Conservation (phyloP, 2,797 vertebrate genomes). For the Uromys caudimaculatus region DNA sequence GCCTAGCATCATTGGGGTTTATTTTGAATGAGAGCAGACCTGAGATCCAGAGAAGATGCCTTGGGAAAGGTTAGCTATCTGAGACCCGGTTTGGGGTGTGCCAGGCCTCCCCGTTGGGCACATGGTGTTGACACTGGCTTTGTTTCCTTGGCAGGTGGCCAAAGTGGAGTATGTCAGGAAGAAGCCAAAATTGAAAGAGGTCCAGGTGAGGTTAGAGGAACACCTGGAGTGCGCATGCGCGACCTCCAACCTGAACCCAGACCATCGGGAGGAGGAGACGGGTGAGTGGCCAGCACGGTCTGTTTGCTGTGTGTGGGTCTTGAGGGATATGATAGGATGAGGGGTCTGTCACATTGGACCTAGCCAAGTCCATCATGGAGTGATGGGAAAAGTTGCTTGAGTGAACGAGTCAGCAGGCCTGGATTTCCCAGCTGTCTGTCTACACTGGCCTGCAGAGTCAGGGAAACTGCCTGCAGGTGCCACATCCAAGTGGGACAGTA, state of each 20-base stretch:
- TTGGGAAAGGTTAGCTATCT: not conserved
- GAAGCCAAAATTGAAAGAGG: slow-evolving; percentile 98
- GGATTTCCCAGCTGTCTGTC: not conserved
- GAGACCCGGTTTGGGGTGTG: not conserved
- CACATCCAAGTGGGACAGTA: not conserved
- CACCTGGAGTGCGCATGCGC: slow-evolving; percentile 97
- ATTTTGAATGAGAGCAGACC: not conserved
- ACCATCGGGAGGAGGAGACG: slow-evolving; percentile 95
- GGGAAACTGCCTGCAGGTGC: not conserved
- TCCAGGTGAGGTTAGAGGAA: slow-evolving; percentile 97
- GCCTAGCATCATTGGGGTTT: not conserved
- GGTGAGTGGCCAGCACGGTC: slow-evolving; percentile 86
- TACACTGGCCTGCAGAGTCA: not conserved
- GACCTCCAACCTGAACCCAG: slow-evolving; percentile 92
- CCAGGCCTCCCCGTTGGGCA: no score
- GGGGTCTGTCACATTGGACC: not conserved
- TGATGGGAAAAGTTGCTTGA: not conserved
- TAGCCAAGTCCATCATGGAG: not conserved
- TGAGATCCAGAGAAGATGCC: not conserved
- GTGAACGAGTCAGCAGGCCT: not conserved
- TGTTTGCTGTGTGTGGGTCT: not conserved
- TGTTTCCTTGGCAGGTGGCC: slow-evolving; percentile 91
- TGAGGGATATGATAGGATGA: not conserved
- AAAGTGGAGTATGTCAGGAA: slow-evolving; percentile 98
- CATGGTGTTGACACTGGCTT: not conserved